Evolutionary conservation across 2,888 invertebrate species (phyloP).

Genomic region (Capitulum mitella): DNA sequence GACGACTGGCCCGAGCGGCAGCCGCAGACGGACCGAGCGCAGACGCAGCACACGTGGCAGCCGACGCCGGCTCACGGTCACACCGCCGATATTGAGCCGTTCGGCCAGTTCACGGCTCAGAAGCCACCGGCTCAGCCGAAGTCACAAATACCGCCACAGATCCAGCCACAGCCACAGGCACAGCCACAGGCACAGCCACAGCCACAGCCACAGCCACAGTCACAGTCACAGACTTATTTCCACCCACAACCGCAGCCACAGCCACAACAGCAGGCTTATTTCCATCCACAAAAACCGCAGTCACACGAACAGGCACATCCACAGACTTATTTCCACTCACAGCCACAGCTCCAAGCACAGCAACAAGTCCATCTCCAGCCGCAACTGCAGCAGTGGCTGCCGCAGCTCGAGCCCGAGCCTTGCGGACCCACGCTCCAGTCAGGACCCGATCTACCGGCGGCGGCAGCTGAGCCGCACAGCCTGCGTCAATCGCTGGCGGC

Average conservation of each 20-base stretch:
- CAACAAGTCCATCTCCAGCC: too few species aligned
- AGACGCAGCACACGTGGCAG: background rate
- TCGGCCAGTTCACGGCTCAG: too few species aligned
- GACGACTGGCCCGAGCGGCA: constrained; percentile 24
- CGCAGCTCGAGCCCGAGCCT: background rate
- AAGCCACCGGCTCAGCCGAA: too few species aligned
- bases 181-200: constrained; percentile 18
- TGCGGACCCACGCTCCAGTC: background rate
- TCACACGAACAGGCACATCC: background rate
- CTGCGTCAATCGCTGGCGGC: background rate
- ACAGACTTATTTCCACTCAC: too few species aligned
- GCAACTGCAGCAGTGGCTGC: background rate
- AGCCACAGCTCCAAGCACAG: too few species aligned
- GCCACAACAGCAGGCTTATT: constrained; percentile 22
- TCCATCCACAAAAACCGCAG: constrained; percentile 23
- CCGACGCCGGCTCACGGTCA: too few species aligned
- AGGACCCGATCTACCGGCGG: background rate
- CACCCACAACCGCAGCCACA: constrained; percentile 19
- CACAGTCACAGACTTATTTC: too few species aligned
- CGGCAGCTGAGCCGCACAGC: background rate
- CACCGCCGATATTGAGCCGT: too few species aligned
- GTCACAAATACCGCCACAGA: too few species aligned
- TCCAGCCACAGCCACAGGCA: background rate
- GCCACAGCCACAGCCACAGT: background rate
- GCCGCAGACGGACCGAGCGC: background rate